Evolutionary conservation across 2,888 invertebrate species (phyloP).

Genomic region (Macrophya annulata): DNA sequence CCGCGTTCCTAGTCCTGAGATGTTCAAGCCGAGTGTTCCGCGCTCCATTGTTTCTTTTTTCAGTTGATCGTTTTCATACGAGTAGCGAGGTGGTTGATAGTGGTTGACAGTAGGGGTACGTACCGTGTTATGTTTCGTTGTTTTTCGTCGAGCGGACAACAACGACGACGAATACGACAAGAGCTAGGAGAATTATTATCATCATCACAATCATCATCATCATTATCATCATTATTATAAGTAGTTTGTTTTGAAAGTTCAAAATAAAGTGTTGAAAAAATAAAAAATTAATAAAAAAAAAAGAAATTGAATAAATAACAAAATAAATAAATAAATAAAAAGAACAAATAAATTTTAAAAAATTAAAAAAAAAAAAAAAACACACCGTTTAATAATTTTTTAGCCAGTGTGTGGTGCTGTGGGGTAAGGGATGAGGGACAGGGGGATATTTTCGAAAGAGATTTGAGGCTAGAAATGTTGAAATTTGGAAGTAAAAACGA

Average conservation of each 20-base stretch:
- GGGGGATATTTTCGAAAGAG: constrained; percentile 76
- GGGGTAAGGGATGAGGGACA: constrained; percentile 76
- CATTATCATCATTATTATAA: background rate
- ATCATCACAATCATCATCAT: background rate
- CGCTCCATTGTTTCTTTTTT: background rate
- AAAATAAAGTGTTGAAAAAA: background rate
- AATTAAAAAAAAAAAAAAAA: background rate
- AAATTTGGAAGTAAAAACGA: constrained; percentile 81
- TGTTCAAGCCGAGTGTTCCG: background rate
- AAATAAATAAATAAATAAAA: background rate
- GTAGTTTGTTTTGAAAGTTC: background rate
- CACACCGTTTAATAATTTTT: constrained; percentile 13
- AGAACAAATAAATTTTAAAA: background rate
- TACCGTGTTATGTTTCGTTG: constrained; percentile 45
- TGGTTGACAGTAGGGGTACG: constrained; percentile 36
- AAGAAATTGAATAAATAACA: background rate
- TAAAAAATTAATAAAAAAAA: background rate
- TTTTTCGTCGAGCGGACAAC: constrained; percentile 45
- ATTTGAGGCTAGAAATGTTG: constrained; percentile 79
- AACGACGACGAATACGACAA: constrained; percentile 21
- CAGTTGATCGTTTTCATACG: constrained; percentile 34
- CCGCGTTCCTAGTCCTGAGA: background rate
- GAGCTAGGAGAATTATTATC: background rate
- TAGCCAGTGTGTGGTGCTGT: constrained; percentile 77
- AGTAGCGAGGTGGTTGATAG: constrained; percentile 27